Percentiles rank a stretch among this genome's conserved stretches.
phyloP scores from a whole-genome alignment of 2,113 vertebrate species.

The Solea senegalensis region DNA sequence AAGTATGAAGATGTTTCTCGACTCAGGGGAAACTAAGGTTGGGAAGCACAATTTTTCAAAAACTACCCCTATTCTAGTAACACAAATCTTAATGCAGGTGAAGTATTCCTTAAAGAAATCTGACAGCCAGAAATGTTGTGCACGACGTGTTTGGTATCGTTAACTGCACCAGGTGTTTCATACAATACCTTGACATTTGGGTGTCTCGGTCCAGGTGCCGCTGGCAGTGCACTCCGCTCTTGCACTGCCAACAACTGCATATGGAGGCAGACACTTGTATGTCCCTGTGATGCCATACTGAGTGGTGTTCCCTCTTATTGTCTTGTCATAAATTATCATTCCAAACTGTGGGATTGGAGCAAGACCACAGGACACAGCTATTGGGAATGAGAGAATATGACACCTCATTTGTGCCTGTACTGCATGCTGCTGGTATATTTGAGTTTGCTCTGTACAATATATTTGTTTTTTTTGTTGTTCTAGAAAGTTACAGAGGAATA shows the following conservation, averaged over 20 bases:
- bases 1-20: too few relatives aligned
- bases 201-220: conserved; percentile 86
- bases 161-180: not conserved
- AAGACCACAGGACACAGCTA: conserved; percentile 85
- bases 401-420: not conserved
- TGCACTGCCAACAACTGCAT: conserved; percentile 82
- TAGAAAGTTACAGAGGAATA: conserved; percentile 7
- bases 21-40: too few relatives aligned
- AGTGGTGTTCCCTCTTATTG: conserved; percentile 55
- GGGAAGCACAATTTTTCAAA: too few relatives aligned
- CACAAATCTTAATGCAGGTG: too few relatives aligned
- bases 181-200: conserved; percentile 84
- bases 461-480: not conserved
- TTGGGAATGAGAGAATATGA: not conserved
- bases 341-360: conserved; percentile 80
- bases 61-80: too few relatives aligned
- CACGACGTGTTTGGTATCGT: too few relatives aligned
- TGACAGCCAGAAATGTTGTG: too few relatives aligned
- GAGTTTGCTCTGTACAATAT: too few relatives aligned
- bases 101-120: too few relatives aligned
- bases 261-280: conserved; percentile 83
- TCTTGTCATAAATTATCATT: conserved; percentile 68
- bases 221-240: conserved; percentile 79
- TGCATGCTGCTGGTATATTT: not conserved
- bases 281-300: conserved; percentile 70